phyloP scores from a whole-genome alignment of 2,113 vertebrate species.

The Strix aluco region DNA sequence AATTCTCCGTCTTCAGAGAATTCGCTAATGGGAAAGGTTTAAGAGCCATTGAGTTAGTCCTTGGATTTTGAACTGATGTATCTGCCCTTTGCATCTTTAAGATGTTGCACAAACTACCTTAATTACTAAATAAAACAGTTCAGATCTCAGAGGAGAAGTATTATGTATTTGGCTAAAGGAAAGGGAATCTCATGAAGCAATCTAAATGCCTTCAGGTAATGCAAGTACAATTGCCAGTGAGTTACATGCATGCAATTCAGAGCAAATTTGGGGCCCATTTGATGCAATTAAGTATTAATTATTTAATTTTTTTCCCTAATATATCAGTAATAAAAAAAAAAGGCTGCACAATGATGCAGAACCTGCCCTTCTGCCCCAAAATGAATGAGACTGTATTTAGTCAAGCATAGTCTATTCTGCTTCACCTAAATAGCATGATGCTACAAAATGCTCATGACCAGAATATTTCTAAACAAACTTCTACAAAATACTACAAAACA shows the following conservation, averaged over 20 bases:
- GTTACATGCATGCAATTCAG: not conserved
- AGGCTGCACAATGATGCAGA: not conserved
- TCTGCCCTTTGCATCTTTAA: constrained; percentile 47
- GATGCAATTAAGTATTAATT: constrained; percentile 17
- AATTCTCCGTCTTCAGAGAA: constrained; percentile 16
- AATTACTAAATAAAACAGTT: constrained; percentile 56
- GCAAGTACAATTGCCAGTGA: not conserved
- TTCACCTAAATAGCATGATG: not conserved
- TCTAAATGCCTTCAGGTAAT: constrained; percentile 39
- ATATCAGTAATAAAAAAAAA: not conserved
- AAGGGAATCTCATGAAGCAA: constrained; percentile 2
- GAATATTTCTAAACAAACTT: not conserved
- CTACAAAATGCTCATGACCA: not conserved
- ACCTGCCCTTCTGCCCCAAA: not conserved
- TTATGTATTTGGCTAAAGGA: not conserved
- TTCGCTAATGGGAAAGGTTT: constrained; percentile 1
- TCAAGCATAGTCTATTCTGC: not conserved
- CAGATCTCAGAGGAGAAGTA: constrained; percentile 23
- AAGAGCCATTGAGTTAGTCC: not conserved
- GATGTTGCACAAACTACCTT: constrained; percentile 42
- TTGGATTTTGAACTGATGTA: constrained; percentile 24
- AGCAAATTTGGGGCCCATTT: not conserved
- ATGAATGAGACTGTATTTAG: not conserved
- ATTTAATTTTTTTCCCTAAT: not conserved
- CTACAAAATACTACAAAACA: not conserved